Percentiles rank a stretch among this genome's conserved stretches.
phyloP scores from a whole-genome alignment of 1,140 invertebrate genomes.

The Penaeus japonicus region DNA sequence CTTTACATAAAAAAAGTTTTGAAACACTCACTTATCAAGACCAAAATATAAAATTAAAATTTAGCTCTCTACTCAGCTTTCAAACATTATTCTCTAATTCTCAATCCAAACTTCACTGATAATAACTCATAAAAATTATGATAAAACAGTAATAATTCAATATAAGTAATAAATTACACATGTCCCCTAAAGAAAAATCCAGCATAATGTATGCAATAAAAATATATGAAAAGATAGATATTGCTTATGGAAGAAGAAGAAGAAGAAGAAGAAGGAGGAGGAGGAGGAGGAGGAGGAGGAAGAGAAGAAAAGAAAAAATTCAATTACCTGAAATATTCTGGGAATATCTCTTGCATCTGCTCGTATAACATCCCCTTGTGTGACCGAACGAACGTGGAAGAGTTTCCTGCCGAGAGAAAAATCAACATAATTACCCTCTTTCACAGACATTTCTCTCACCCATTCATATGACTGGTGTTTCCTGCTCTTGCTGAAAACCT shows the following conservation, averaged over 20 bases:
- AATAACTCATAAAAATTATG: no score
- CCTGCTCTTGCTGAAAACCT: no score
- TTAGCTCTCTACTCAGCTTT: not conserved
- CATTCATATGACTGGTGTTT: no score
- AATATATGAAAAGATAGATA: not conserved
- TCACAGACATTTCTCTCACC: not conserved
- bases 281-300: no score
- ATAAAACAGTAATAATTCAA: no score
- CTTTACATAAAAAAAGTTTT: no score
- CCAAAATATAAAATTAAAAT: not conserved
- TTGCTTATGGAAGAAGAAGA: no score
- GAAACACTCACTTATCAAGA: no score
- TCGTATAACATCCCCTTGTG: constrained; percentile 97
- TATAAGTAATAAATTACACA: no score
- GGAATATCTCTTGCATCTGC: constrained; percentile 99
- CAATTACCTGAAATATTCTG: constrained; percentile 90
- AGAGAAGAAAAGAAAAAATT: not conserved
- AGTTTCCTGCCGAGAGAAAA: constrained; percentile 81
- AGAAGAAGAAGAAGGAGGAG: no score
- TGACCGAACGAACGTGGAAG: constrained; percentile 97
- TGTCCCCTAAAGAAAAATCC: no score
- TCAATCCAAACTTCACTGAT: not conserved
- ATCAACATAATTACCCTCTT: not conserved
- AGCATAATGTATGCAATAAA: no score
- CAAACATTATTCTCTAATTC: not conserved